phyloP scores from a whole-genome alignment of 2,888 invertebrate genomes.

The Diplazon laetatorius region DNA sequence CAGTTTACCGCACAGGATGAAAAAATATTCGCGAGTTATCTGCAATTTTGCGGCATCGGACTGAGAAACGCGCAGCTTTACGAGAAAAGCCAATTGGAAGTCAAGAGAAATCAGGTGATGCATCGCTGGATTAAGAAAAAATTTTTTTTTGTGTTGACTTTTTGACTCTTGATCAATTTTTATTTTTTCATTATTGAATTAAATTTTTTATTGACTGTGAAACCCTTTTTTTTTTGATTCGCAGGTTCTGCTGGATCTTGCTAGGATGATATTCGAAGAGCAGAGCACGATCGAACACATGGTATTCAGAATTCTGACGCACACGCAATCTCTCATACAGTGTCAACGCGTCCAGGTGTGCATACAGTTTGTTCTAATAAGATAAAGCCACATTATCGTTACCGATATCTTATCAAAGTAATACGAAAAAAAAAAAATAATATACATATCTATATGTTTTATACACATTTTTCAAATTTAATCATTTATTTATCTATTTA shows the following conservation, averaged over 20 bases:
- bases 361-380: slow-evolving; percentile 22
- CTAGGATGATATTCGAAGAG: slow-evolving; percentile 98
- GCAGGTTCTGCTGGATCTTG: slow-evolving; percentile 93
- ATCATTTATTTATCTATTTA: not conserved
- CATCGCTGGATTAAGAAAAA: slow-evolving; percentile 26
- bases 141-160: not conserved
- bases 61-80: slow-evolving; percentile 97
- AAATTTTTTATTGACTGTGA: too few relatives aligned
- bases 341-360: slow-evolving; percentile 96
- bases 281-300: slow-evolving; percentile 98
- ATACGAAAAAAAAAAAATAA: not conserved
- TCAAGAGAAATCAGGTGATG: slow-evolving; percentile 93
- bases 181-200: too few relatives aligned
- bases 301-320: slow-evolving; percentile 95
- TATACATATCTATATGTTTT: too few relatives aligned
- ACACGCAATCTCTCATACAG: slow-evolving; percentile 96
- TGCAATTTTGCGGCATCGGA: slow-evolving; percentile 98
- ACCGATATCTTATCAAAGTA: not conserved
- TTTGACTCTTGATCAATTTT: too few relatives aligned
- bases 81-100: slow-evolving; percentile 96
- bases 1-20: slow-evolving; percentile 94
- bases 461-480: too few relatives aligned
- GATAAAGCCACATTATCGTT: not conserved
- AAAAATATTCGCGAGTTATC: slow-evolving; percentile 94
- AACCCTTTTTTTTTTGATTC: too few relatives aligned